These are phyloP conservation scores for Serrognathus titanus DNA, from an alignment of 2,888 invertebrate species.

Conservation along the genomic window DNA sequence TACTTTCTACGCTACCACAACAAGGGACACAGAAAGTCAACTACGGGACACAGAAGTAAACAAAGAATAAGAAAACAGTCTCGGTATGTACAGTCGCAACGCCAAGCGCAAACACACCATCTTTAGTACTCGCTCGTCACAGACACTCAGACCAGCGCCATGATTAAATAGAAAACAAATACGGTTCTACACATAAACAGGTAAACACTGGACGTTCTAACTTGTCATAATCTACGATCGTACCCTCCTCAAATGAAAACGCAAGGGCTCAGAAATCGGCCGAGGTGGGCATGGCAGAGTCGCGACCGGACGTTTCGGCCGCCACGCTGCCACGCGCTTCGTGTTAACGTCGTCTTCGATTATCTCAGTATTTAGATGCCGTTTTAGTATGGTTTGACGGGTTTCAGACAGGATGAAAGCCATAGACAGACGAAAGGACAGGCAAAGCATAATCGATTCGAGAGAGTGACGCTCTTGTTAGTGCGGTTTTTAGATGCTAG, in stretches of 20 bases:
- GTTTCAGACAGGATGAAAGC: constrained; percentile 48
- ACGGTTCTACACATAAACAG: constrained; percentile 38
- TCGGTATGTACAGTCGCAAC: constrained; percentile 38
- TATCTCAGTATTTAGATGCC: constrained; percentile 31
- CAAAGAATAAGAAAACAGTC: constrained; percentile 24
- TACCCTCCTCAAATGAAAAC: constrained; percentile 48
- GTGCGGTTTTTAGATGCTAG: constrained; percentile 33
- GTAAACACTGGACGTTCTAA: constrained; percentile 37
- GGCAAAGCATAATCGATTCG: constrained; percentile 43
- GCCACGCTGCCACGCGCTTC: constrained; percentile 35
- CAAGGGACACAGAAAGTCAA: constrained; percentile 15
- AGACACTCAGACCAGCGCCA: constrained; percentile 33
- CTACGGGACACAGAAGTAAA: constrained; percentile 13
- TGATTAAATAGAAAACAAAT: constrained; percentile 22
- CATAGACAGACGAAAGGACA: constrained; percentile 45
- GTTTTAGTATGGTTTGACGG: constrained; percentile 36
- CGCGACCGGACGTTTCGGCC: constrained; percentile 25
- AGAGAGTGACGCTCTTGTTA: constrained; percentile 30
- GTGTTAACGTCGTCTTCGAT: constrained; percentile 32
- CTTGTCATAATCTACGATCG: constrained; percentile 42
- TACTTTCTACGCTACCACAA: constrained; percentile 18
- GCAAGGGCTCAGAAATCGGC: constrained; percentile 40
- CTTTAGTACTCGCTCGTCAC: constrained; percentile 38
- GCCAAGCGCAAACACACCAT: constrained; percentile 43
- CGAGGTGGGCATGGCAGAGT: constrained; percentile 42